Percentiles rank a stretch among this genome's conserved stretches.
Conservation (phyloP, 2,797 vertebrate species). For the Emys orbicularis region DNA sequence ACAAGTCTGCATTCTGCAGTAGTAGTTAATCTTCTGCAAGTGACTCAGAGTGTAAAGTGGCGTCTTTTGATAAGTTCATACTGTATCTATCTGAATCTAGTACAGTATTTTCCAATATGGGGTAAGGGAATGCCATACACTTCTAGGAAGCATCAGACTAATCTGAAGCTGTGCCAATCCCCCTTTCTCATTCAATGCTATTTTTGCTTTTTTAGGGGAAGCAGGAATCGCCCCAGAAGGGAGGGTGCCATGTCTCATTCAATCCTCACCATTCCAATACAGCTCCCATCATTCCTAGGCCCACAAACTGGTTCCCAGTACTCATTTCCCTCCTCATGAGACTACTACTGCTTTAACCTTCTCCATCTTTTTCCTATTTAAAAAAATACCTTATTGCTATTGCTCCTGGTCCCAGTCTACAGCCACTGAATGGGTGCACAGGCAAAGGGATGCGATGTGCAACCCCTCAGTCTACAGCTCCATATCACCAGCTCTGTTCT, state of each 20-base stretch:
- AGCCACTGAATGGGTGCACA: background rate
- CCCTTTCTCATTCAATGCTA: background rate
- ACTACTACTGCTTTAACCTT: background rate
- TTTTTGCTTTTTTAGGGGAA: background rate
- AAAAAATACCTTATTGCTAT: background rate
- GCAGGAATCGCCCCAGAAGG: background rate
- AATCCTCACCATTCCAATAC: background rate
- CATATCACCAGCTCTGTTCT: conserved; percentile 20
- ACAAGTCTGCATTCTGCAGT: background rate
- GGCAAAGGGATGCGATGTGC: background rate
- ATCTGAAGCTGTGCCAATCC: background rate
- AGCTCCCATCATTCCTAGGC: background rate
- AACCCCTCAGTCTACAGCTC: background rate
- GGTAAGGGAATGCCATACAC: background rate
- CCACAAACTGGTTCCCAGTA: background rate
- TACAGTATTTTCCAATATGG: background rate
- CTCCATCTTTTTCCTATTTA: background rate
- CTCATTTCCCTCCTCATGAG: background rate
- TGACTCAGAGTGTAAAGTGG: background rate
- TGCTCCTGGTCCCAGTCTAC: background rate
- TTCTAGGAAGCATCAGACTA: background rate
- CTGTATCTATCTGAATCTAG: background rate
- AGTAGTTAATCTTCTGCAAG: background rate
- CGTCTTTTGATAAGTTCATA: background rate
- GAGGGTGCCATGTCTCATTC: background rate